Percentiles rank a stretch among this genome's conserved stretches.
phyloP scores from a whole-genome alignment of 2,797 vertebrate species.

The Cetoscarus ocellatus region DNA sequence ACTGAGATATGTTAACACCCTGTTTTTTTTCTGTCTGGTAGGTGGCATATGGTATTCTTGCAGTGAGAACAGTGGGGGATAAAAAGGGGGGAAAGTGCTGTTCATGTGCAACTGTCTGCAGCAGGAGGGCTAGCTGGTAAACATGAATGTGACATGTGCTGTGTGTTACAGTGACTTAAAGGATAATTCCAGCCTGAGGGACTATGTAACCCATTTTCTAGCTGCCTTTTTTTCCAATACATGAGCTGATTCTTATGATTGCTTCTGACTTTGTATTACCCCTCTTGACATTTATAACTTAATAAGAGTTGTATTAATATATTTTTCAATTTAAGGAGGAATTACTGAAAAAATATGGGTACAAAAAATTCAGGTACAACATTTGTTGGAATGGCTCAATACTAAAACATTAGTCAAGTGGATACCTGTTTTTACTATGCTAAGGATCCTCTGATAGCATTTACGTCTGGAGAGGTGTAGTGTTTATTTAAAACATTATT shows the following conservation, averaged over 20 bases:
- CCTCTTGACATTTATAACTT: not conserved
- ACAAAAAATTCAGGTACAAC: not conserved
- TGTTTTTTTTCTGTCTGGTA: slow-evolving; percentile 13
- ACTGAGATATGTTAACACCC: slow-evolving; percentile 40
- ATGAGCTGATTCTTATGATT: slow-evolving; percentile 2
- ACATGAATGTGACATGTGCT: slow-evolving; percentile 46
- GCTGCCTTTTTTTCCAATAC: slow-evolving; percentile 1
- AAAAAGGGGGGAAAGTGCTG: slow-evolving; percentile 29
- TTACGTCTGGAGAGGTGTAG: too few species aligned
- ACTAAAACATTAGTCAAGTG: too few species aligned
- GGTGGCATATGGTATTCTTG: slow-evolving; percentile 31
- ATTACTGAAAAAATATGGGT: not conserved
- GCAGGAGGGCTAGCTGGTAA: slow-evolving; percentile 26
- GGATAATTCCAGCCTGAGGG: slow-evolving; percentile 48
- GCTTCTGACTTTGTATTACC: not conserved
- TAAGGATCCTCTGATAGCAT: too few species aligned
- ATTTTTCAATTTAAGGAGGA: not conserved
- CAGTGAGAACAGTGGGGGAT: slow-evolving; percentile 30
- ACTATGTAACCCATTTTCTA: slow-evolving; percentile 42
- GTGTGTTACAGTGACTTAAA: slow-evolving; percentile 50
- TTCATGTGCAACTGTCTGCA: slow-evolving; percentile 24
- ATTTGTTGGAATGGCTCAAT: too few species aligned
- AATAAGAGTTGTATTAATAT: not conserved
- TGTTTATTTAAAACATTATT: too few species aligned
- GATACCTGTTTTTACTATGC: too few species aligned